These are phyloP conservation scores for Diarsia dahlii DNA, from an alignment of 2,888 invertebrate species.

Conservation along the genomic window DNA sequence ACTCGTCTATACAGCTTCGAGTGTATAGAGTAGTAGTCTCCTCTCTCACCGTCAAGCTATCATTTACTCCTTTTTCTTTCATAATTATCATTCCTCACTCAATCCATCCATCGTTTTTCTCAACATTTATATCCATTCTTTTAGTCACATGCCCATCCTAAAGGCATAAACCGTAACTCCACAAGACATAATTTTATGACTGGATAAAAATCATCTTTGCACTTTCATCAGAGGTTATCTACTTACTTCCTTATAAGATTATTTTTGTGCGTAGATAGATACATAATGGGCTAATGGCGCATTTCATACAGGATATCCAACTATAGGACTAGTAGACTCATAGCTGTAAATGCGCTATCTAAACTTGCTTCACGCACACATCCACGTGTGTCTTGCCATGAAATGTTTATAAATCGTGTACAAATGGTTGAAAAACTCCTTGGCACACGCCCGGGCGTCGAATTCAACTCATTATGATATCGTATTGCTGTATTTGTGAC, in stretches of 20 bases:
- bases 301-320: constrained; percentile 40
- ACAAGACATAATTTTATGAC: neutral
- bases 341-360: constrained; percentile 37
- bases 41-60: too few species aligned
- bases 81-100: too few species aligned
- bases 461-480: constrained; percentile 40
- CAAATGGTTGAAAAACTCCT: constrained; percentile 50
- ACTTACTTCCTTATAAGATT: neutral
- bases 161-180: too few species aligned
- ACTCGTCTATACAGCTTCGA: too few species aligned
- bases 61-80: too few species aligned
- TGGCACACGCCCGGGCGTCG: constrained; percentile 45
- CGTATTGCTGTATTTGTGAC: constrained; percentile 31
- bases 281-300: constrained; percentile 1
- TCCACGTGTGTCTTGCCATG: constrained; percentile 11
- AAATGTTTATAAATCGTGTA: constrained; percentile 55
- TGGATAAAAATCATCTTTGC: neutral
- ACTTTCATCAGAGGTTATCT: neutral
- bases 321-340: constrained; percentile 43
- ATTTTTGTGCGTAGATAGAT: neutral
- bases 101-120: too few species aligned
- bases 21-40: too few species aligned
- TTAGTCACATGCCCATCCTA: too few species aligned
- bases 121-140: too few species aligned
- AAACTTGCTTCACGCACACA: constrained; percentile 15